These are phyloP conservation scores for Cephus nigrinus DNA, from an alignment of 2,888 invertebrate species.

Conservation along the genomic window DNA sequence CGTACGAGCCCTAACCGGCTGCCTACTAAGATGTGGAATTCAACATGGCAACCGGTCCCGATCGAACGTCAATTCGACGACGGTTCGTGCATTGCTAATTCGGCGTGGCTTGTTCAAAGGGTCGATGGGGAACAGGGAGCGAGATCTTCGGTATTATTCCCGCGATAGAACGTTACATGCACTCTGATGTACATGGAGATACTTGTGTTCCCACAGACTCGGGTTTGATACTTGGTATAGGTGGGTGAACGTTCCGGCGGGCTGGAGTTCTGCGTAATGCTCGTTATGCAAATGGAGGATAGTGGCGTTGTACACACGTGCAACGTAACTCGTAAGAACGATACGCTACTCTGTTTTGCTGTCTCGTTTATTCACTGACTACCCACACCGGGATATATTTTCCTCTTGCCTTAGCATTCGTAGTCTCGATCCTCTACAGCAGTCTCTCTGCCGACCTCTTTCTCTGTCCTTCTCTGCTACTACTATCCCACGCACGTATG, in stretches of 20 bases:
- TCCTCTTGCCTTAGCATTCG: neutral
- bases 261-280: slow-evolving; percentile 33
- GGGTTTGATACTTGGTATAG: neutral
- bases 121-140: neutral
- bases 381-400: neutral
- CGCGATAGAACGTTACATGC: neutral
- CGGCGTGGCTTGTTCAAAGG: neutral
- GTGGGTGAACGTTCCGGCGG: neutral
- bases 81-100: neutral
- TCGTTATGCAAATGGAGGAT: slow-evolving; percentile 37
- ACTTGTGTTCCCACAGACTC: neutral
- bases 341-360: neutral
- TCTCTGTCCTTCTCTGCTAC: neutral
- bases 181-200: neutral
- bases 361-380: neutral
- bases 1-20: neutral
- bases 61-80: neutral
- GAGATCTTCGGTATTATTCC: neutral
- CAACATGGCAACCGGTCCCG: neutral
- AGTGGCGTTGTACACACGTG: slow-evolving; percentile 34
- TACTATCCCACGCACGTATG: neutral
- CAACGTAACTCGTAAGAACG: slow-evolving; percentile 8
- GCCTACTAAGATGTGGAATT: neutral
- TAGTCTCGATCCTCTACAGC: neutral
- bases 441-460: neutral